phyloP scores from a whole-genome alignment of 2,797 vertebrate genomes.

The Hydrocynus forskahlii region DNA sequence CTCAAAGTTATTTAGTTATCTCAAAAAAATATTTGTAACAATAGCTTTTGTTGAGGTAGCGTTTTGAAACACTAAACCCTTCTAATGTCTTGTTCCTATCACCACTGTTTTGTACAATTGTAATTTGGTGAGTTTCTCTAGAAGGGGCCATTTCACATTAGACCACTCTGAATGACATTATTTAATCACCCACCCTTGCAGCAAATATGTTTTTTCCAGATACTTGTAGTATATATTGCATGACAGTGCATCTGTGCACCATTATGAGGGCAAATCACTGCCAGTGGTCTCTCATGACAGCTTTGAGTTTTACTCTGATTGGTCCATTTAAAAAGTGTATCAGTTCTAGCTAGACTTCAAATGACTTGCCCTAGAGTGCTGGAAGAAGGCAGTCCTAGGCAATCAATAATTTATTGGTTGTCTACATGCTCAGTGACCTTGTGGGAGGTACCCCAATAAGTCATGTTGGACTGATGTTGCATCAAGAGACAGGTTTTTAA shows the following conservation, averaged over 20 bases:
- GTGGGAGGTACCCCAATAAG: conserved; percentile 53
- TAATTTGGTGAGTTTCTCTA: too few relatives aligned
- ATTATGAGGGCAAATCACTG: conserved; percentile 8
- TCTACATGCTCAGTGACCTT: conserved; percentile 61
- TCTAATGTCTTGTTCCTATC: too few relatives aligned
- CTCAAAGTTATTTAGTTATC: too few relatives aligned
- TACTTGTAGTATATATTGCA: conserved; percentile 16
- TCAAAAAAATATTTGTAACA: too few relatives aligned
- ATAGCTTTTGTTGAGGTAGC: too few relatives aligned
- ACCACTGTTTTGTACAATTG: too few relatives aligned
- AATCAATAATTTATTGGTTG: conserved; percentile 55
- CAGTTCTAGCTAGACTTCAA: conserved; percentile 19
- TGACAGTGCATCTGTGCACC: conserved; percentile 34
- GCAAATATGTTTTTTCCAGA: conserved; percentile 32
- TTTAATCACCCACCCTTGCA: neutral
- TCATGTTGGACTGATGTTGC: conserved; percentile 62
- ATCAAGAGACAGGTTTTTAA: conserved; percentile 64
- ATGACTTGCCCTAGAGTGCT: conserved; percentile 1
- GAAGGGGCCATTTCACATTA: too few relatives aligned
- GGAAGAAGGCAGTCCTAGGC: conserved; percentile 47
- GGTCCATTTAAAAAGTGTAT: conserved; percentile 24
- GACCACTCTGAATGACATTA: neutral
- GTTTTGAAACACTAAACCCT: too few relatives aligned
- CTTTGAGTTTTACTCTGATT: conserved; percentile 21
- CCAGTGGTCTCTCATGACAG: neutral